Evolutionary conservation across 1,140 invertebrate species (phyloP), one percentile per base, ranked within the genome.

Genomic region (Lasaia peninsularis): DNA sequence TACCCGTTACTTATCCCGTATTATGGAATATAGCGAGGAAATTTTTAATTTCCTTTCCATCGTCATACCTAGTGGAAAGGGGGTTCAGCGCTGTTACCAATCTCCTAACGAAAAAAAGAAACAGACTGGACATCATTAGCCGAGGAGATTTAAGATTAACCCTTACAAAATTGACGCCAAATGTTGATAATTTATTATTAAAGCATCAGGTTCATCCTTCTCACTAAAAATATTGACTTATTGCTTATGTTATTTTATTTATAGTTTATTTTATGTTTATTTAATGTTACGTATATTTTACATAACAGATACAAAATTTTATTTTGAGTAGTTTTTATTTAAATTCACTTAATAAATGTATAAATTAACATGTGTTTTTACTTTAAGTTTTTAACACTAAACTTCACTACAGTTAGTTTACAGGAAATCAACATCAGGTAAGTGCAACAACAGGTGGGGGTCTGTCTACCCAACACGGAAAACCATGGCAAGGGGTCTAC

Each of bases 71-170:
- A 60, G 54, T 62, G 54, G 60, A 66, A 64, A 66, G 61, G 59
- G 63, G 63, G 52, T 66, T 64, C 57, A 63, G 64, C 60, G 56
- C 56, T 61, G 61, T 66, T 63, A 62, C 59, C 63, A 63, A 70
- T 62, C 61, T 70, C 56, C 56, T 66, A 63, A 63, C 63, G 44
- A 66, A 66, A 70, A 63, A 69, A 69, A 65, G 57, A 70, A 63
- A 65, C 55, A 65, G 60, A 69, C 63, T 69, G 58, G 57, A 65
- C 50, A 69, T 69, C 54, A 65, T 58, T 60, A 60, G 40, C 50
- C 49, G 59, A 68, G 62, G 65, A 59, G 62, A 66, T 62, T 59
- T 65, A 62, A 66, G 52, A 65, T 64, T 62, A 64, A 68, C 58
- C 50, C 58, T 56, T 54, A 65, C 54, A 67, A 67, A 61, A 61